These are phyloP conservation scores for pig (Sus scrofa) DNA, from an alignment of 2,113 vertebrate species.

Conservation along the genomic window DNA sequence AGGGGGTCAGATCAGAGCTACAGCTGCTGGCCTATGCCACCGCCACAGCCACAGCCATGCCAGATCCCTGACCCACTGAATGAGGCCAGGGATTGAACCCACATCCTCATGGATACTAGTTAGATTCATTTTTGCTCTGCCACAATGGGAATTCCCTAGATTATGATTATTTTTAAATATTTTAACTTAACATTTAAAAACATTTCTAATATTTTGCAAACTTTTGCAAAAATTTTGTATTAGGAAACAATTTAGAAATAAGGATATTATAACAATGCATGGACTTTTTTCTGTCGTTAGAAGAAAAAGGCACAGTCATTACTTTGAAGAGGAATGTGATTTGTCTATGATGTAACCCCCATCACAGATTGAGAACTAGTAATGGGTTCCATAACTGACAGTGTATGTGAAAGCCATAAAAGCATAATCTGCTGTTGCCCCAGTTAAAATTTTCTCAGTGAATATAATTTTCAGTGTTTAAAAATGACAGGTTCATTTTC, in stretches of 20 bases:
- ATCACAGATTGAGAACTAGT: background rate
- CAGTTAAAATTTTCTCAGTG: slow-evolving; percentile 16
- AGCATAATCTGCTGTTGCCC: background rate
- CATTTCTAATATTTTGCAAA: background rate
- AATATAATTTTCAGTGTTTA: background rate
- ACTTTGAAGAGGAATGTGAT: background rate
- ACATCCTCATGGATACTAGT: too few species aligned
- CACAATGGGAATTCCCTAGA: background rate
- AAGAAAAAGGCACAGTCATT: background rate
- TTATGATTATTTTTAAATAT: background rate
- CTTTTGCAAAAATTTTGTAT: background rate
- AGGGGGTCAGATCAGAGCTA: too few species aligned
- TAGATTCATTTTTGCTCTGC: too few species aligned
- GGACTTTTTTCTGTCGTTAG: background rate
- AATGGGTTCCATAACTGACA: background rate
- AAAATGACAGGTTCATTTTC: slow-evolving; percentile 22
- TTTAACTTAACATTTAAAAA: background rate
- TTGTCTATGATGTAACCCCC: background rate
- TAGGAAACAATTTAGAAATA: background rate
- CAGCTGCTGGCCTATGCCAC: too few species aligned
- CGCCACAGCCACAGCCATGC: too few species aligned
- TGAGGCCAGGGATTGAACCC: too few species aligned
- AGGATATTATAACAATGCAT: background rate
- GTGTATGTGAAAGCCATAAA: background rate
- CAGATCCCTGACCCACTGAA: too few species aligned